Evolutionary conservation across 2,888 invertebrate genomes (phyloP), one percentile per base, ranked within the genome.

Genomic region (Drosophila kokeensis): DNA sequence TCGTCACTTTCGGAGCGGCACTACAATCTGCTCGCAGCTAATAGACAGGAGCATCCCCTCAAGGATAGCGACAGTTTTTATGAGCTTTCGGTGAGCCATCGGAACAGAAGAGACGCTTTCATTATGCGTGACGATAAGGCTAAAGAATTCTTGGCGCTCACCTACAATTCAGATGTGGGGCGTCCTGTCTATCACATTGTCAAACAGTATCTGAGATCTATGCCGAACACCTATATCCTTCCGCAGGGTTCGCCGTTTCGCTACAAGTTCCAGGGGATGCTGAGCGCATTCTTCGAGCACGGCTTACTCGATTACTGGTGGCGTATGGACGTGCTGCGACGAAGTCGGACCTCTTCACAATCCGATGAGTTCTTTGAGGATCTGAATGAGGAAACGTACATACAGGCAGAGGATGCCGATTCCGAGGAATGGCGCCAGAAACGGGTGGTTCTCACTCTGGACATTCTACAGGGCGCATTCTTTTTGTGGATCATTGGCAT

Each of bases 301-400:
- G 93, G 92, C 4, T 73, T 92, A 6, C 70, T 89, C 4, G 83
- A 91, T n/a, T 83, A 92, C 57, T 93, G 93, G 92, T 73, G 81
- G 21, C 75, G 78, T 4, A 69, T 78, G 62, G 87, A 86, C 60
- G 57, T 77, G 0, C 45, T 76, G 6, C 68, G 50, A 0, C 67
- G 81, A 3, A 76, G 54, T 29, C 69, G 76, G 0, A 52, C 72
- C 2, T 78, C 82, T 0, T 77, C 81, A 0, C 70, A 81, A 55
- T 88, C 85, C 0, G 82, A 83, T 18, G 82, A 90, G 54, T 83
- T 76, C 48, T 76, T 53, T 67, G 79, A 77, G 50, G 75, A 79
- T 60, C 30, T 81, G 0, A 64, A 30, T 0, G 70, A 76, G n/a
- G 73, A 77, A 5, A 54, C 64, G 0, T 76, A 76, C 13, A 2